phyloP scores from a whole-genome alignment of 1,140 invertebrate genomes.

The Telenomus remus region DNA sequence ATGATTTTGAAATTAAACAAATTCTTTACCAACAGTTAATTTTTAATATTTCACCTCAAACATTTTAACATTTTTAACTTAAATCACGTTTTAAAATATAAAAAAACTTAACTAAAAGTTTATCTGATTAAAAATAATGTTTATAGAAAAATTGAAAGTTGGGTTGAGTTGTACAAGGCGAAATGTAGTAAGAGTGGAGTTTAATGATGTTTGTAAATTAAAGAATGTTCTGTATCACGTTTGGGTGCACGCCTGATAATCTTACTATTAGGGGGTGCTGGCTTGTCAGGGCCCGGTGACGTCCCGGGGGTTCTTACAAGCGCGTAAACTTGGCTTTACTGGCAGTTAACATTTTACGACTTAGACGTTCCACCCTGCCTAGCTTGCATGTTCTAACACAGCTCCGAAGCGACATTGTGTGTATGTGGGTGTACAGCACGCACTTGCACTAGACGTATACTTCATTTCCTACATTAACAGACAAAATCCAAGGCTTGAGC shows the following conservation, averaged over 20 bases:
- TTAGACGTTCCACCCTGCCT: conserved; percentile 62
- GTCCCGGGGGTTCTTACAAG: conserved; percentile 70
- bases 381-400: conserved; percentile 13
- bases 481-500: conserved; percentile 47
- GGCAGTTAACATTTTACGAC: conserved; percentile 75
- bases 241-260: conserved; percentile 66
- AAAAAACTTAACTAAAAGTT: too few relatives aligned
- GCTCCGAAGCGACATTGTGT: conserved; percentile 10
- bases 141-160: too few relatives aligned
- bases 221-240: conserved; percentile 23
- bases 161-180: too few relatives aligned
- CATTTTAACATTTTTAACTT: too few relatives aligned
- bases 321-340: conserved; percentile 75
- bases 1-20: not conserved
- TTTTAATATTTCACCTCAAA: too few relatives aligned
- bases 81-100: too few relatives aligned
- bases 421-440: not conserved
- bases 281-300: conserved; percentile 33
- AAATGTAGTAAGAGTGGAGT: too few relatives aligned
- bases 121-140: too few relatives aligned
- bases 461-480: conserved; percentile 40
- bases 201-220: conserved; percentile 14
- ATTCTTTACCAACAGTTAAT: too few relatives aligned
- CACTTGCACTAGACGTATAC: conserved; percentile 11
- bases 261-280: conserved; percentile 64